A percentile compares a stretch with the other conserved stretches of the same genome.
Conservation (phyloP, 2,888 invertebrate species). For the Conistra vaccinii region DNA sequence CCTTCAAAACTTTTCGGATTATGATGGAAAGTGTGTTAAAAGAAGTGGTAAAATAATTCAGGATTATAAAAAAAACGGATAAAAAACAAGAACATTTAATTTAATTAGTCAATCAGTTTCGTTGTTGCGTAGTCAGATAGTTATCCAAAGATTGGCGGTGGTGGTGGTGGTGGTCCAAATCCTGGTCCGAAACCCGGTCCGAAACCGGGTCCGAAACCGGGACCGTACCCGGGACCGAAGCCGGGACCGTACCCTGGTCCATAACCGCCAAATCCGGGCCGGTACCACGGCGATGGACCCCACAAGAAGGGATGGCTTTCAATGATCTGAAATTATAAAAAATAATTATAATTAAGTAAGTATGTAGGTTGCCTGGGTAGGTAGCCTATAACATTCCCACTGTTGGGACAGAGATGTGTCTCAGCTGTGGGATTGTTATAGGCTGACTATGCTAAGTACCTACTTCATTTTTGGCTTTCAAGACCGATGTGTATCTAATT, state of each 20-base stretch:
- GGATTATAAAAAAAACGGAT: no score
- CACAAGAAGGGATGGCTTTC: slow-evolving; percentile 36
- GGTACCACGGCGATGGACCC: slow-evolving; percentile 21
- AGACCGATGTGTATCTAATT: no score
- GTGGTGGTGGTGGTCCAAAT: slow-evolving; percentile 36
- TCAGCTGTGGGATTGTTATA: no score
- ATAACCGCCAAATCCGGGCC: slow-evolving; percentile 33
- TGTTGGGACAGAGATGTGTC: no score
- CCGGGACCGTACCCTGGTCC: slow-evolving; percentile 26
- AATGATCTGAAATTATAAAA: slow-evolving; percentile 33
- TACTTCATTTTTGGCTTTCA: no score
- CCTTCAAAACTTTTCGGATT: no score
- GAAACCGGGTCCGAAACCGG: neutral
- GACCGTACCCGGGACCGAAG: slow-evolving; percentile 10
- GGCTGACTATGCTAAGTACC: no score
- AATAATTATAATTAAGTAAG: neutral
- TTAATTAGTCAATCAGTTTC: neutral
- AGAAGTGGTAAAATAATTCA: neutral
- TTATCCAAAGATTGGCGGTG: slow-evolving; percentile 34
- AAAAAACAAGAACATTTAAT: neutral
- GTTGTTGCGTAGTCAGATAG: neutral
- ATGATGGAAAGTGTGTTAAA: no score
- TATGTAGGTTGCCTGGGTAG: no score
- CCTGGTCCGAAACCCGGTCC: slow-evolving; percentile 23
- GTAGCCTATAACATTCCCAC: no score